Evolutionary conservation across 92 coral and sea anemone genomes (phyloP), one percentile per base, ranked within the genome.

Genomic region (Palythoa heliodiscus): DNA sequence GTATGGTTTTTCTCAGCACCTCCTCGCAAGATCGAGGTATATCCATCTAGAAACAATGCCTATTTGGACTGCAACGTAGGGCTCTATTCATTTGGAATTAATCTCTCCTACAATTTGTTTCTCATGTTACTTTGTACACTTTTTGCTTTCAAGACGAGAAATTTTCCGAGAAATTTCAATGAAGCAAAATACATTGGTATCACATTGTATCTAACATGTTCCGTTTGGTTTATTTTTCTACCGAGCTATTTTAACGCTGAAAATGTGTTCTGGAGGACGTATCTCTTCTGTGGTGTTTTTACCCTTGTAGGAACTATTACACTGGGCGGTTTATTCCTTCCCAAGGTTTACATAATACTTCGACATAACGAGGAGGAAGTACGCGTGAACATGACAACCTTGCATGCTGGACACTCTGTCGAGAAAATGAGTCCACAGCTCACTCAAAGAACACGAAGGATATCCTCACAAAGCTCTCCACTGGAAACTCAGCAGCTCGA

Each of bases 131-230:
- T 93, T 22, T 93, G 98, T 72, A 96, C 99, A 9, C 77, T 96
- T 10, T 91, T 88, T 73, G 99, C 99, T 40, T 96, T 96, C 84
- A 95, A 90, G 87, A 96, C 99, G 47, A 76, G 99, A 47, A 83
- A 85, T 17, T 96, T 94, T 64, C 99, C 99, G 20, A 82, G 99
- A 71, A 96, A 96, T 54, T 96, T 96, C 83, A 96, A 96, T 92
- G 99, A 96, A 71, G 98, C 99, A 23, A 96, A 95, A 87, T 95
- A 88, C 87, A 95, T 96, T 73, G 99, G 97, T 7, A 86, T 96
- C 58, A 96, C 95, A 69, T 88, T 96, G 98, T 96, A 96, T 70
- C 75, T 96, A 20, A 92, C 98, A 2, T 96, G 99, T 89, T 94
- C 98, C 3, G 94, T 94, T 8, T 96, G 99, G 99, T 84, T 96